These are phyloP conservation scores for Cheilosia grossa DNA, from an alignment of 2,888 invertebrate species.

Conservation along the genomic window DNA sequence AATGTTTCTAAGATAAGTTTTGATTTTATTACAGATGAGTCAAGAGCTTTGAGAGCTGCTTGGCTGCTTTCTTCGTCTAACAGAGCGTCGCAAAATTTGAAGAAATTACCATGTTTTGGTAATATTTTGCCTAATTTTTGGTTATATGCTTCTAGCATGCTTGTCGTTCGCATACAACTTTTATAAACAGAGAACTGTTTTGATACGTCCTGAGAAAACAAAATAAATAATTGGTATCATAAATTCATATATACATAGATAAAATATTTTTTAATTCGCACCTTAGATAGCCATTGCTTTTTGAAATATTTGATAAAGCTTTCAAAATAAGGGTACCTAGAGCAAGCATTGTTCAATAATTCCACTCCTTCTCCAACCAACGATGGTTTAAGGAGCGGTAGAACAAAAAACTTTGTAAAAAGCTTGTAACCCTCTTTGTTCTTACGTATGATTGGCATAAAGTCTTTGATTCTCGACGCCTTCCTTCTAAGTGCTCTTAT, in stretches of 20 bases:
- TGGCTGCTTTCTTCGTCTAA: neutral
- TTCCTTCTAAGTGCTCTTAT: neutral
- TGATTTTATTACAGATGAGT: too few species aligned
- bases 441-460: neutral
- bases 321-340: neutral
- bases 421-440: neutral
- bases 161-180: neutral
- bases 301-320: neutral
- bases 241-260: neutral
- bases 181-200: conserved; percentile 4
- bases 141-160: conserved; percentile 10
- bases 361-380: neutral
- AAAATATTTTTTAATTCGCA: neutral
- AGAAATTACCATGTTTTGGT: neutral
- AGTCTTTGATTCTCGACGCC: neutral
- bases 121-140: conserved; percentile 1
- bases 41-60: too few species aligned
- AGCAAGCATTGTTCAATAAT: neutral
- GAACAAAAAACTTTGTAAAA: neutral
- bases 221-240: too few species aligned
- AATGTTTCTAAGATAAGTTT: too few species aligned
- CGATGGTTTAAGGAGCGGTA: neutral
- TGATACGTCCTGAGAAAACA: neutral
- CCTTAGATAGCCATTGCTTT: neutral
- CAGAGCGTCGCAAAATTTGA: conserved; percentile 2